phyloP scores from a whole-genome alignment of 2,113 vertebrate genomes.

The Tychaedon coryphoeus region DNA sequence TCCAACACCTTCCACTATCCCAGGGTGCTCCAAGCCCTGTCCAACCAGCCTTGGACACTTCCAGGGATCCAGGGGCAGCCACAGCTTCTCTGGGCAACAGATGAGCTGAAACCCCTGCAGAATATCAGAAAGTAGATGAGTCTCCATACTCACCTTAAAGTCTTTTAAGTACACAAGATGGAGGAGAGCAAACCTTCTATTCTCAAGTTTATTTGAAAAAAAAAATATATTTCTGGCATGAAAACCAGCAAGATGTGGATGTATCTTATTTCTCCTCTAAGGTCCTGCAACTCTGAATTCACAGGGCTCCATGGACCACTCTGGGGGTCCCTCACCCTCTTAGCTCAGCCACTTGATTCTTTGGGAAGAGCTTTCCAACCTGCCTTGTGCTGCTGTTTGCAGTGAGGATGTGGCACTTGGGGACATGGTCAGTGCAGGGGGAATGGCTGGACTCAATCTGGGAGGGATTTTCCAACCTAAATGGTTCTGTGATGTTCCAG shows the following conservation, averaged over 20 bases:
- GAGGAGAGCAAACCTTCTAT: background rate
- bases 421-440: background rate
- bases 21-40: background rate
- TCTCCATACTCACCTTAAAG: background rate
- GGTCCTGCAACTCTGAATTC: background rate
- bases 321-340: background rate
- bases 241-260: background rate
- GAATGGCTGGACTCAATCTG: fast-evolving
- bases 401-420: background rate
- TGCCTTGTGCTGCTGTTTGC: background rate
- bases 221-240: background rate
- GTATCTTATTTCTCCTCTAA: background rate
- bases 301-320: background rate
- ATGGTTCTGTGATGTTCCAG: fast-evolving
- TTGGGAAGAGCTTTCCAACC: background rate
- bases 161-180: background rate
- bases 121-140: fast-evolving
- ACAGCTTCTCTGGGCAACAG: background rate
- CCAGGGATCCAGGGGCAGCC: background rate
- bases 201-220: background rate
- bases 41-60: fast-evolving
- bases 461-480: background rate
- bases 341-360: background rate
- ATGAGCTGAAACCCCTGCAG: fast-evolving
- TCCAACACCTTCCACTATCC: fast-evolving